Conservation (phyloP, 2,113 vertebrate species). For the Calyptomena viridis region DNA sequence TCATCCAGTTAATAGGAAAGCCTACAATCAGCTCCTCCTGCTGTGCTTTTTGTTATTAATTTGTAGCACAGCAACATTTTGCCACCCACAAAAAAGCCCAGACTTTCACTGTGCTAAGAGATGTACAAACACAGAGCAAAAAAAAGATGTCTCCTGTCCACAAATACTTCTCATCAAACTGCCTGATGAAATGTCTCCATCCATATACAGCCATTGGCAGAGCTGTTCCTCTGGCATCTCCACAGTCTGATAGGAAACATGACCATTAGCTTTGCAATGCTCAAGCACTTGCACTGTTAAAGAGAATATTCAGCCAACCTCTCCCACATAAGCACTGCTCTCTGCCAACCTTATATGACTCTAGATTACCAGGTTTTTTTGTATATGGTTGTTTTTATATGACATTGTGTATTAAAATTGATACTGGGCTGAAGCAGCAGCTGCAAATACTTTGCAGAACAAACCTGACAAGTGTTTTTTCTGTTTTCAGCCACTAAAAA, state of each 20-base stretch:
- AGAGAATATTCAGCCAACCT: background rate
- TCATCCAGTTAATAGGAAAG: background rate
- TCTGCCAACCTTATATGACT: background rate
- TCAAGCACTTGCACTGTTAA: background rate
- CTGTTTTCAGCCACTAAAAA: background rate
- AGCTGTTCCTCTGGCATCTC: background rate
- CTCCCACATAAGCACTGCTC: background rate
- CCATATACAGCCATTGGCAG: background rate
- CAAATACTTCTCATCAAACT: background rate
- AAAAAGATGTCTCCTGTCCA: background rate
- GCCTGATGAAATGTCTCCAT: background rate
- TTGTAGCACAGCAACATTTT: background rate
- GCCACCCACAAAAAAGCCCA: background rate
- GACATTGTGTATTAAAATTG: background rate
- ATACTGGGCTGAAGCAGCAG: background rate
- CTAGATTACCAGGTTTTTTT: background rate
- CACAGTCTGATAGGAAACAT: background rate
- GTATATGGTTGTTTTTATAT: background rate
- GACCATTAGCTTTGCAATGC: background rate
- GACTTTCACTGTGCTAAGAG: background rate
- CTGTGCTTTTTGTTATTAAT: background rate
- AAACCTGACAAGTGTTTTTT: background rate
- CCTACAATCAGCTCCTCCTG: background rate
- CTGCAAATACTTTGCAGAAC: background rate
- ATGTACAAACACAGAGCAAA: background rate